Evolutionary conservation across 2,113 vertebrate genomes (phyloP).

Genomic region (Bagarius yarrelli): DNA sequence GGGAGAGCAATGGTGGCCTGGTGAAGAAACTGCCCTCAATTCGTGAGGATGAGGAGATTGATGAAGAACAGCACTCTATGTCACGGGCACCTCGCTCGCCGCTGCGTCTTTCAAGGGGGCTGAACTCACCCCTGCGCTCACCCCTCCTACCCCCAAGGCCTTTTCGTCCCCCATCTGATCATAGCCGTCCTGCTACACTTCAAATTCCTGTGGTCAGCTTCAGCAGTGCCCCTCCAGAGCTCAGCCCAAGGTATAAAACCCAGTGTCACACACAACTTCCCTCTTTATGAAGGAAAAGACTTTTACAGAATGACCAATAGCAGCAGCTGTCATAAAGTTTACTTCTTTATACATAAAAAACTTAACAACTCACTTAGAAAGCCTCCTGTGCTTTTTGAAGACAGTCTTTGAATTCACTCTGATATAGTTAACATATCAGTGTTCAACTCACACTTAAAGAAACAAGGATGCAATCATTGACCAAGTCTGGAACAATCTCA

Average conservation of each 20-base stretch:
- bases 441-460: neutral
- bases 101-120: constrained; percentile 64
- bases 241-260: constrained; percentile 72
- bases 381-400: no score
- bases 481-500: constrained; percentile 5
- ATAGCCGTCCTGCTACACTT: constrained; percentile 67
- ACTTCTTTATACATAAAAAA: neutral
- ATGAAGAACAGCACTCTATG: constrained; percentile 68
- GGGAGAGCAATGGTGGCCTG: constrained; percentile 76
- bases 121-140: constrained; percentile 74
- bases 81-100: constrained; percentile 67
- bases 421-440: neutral
- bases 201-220: constrained; percentile 77
- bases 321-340: neutral
- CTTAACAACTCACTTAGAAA: neutral
- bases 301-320: neutral
- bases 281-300: neutral
- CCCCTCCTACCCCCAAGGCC: constrained; percentile 70
- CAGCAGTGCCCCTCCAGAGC: constrained; percentile 65
- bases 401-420: neutral
- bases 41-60: constrained; percentile 76
- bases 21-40: constrained; percentile 80
- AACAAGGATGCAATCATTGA: neutral
- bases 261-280: neutral
- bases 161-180: constrained; percentile 66